Base-by-base conservation (phyloP, 2,888 invertebrate genomes). In the Nephrotoma appendiculata region DNA sequence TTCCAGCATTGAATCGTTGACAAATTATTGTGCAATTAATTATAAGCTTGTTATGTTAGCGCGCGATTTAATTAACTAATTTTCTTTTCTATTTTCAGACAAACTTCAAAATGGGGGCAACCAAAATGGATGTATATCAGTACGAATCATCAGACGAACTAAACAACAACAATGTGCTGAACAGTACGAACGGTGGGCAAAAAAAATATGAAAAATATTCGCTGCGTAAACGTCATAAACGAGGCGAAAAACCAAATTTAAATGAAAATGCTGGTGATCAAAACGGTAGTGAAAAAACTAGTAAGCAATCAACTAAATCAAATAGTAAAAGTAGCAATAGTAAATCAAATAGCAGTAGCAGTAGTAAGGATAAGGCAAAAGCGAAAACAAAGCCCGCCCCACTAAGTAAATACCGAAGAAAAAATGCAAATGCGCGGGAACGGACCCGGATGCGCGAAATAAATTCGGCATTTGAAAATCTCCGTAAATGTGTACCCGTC, bases 381-480 rank as follows among this genome's bases (percentile, higher is more conserved):
- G 91, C 93, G 88, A 94, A 95, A 89, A 93, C 94, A 89, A 93
- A 95, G 90, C 93, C 95, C 42, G 95, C 95, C 87, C 95, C 96
- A 12, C 93, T 98, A 89, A 97, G 97, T 92, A 98, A 97, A 91
- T 98, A 98, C 92, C 93, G 97, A 42, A 93, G 98, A 89, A 96
- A 96, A 93, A 97, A 97, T 0, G 98, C 98, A 12, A 98, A 98
- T 92, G 97, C 97, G 0, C 92, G 98, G 44, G 98, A 98, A 90
- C 92, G 98, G 45, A 95, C 95, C 88, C 93, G 98, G 87, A 98
- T 98, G 97, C 93, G 96, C 86, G 97, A 97, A 90, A 97, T 98
- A 89, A 98, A 98, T 92, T 93, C 94, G 87, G 98, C 97, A 0
- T 98, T 98, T 91, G 97, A 97, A 90, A 94, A 95, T 1, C 92